Base-by-base conservation (phyloP, 1,140 invertebrate species). In the Colletes gigas region DNA sequence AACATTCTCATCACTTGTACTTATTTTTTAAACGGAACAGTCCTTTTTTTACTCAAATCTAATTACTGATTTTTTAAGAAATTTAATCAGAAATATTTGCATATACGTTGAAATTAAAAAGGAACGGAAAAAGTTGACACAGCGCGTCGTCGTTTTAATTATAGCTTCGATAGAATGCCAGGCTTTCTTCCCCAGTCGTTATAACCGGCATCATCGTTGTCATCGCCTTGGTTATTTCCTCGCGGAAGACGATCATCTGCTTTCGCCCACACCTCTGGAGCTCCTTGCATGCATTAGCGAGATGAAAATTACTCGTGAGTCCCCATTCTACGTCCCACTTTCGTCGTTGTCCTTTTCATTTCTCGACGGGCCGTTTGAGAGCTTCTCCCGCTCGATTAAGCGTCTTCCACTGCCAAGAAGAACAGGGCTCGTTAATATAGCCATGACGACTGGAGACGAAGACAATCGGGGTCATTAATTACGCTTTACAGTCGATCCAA, bases 231-330 rank as follows among this genome's bases (percentile, higher is more conserved):
- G 55, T 30, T 52, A 12, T 50, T 41, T 41, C 39, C 44, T 67
- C 44, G 15, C 52, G 68, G 59, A 75, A 30, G n/a, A 55, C 78
- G 62, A 75, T 1, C 54, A 71, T 52, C 59, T 21, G 78, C 54
- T 84, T 30, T 74, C 47, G 59, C 52, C 82, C 74, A 54, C 30
- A 67, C 71, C 71, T 30, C 67, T 70, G 41, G 19, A 82, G 69
- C 52, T 82, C 81, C 73, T 81, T 78, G 81, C 83, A 70, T 70
- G 78, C 85, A 87, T 87, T 78, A 85, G 71, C 72, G 44, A 74
- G 78, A 88, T 86, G 70, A 84, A 85, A 80, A 75, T 78, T 44
- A 55, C 62, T 52, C 62, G 12, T 44, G n/a, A 73, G 59, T n/a
- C 57, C 41, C 47, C 57, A 44, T 59, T 69, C 54, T 17, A 50